These are phyloP conservation scores for Drosophila nr. medialis DNA, from an alignment of 2,888 invertebrate genomes.

Conservation along the genomic window DNA sequence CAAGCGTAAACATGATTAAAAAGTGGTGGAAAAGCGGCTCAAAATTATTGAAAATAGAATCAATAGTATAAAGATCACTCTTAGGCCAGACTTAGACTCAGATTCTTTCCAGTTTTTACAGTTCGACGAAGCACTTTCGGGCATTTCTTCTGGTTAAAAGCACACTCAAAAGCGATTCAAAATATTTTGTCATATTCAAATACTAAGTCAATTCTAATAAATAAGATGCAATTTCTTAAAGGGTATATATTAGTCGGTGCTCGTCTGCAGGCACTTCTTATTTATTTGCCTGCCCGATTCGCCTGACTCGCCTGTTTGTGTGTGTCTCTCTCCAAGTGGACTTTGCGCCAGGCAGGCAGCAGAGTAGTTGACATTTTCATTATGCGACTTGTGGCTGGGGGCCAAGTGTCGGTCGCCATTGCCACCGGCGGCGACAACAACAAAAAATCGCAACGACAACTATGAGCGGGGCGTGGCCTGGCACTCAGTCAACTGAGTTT, in stretches of 20 bases:
- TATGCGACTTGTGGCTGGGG: conserved; percentile 63
- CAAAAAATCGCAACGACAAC: too few relatives aligned
- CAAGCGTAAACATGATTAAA: background rate
- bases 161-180: background rate
- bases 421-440: conserved; percentile 62
- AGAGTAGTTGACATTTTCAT: conserved; percentile 73
- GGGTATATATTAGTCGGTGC: conserved; percentile 22
- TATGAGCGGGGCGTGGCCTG: conserved; percentile 43
- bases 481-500: conserved; percentile 69
- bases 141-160: background rate
- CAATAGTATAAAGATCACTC: background rate
- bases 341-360: conserved; percentile 49
- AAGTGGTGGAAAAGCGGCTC: background rate
- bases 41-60: background rate
- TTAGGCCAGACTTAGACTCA: background rate
- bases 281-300: conserved; percentile 42
- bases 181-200: background rate
- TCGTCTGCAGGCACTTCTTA: background rate
- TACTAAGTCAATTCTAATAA: too few relatives aligned
- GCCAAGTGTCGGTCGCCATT: conserved; percentile 64
- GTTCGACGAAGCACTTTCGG: rapidly evolving
- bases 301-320: conserved; percentile 15
- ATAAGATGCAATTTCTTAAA: background rate
- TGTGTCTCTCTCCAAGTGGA: conserved; percentile 39
- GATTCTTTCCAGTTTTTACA: background rate